Percentiles rank a stretch among this genome's conserved stretches.
phyloP scores from a whole-genome alignment of 92 coral and sea anemone species.

The Siderastrea radians region DNA sequence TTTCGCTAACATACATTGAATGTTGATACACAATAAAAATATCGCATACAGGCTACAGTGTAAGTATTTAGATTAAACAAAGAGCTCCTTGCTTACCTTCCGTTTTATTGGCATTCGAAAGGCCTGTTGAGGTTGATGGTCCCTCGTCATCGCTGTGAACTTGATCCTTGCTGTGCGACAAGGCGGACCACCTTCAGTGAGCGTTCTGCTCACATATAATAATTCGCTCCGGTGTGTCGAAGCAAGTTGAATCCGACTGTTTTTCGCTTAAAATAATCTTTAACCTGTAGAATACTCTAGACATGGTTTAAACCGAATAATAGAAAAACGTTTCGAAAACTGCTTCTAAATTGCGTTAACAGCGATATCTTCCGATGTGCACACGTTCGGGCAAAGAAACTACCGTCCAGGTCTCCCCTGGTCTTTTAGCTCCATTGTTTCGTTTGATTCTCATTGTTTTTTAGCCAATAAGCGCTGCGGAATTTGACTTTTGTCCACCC shows the following conservation, averaged over 20 bases:
- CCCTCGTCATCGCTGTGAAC: constrained; percentile 14
- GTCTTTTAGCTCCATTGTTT: neutral
- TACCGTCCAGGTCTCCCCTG: constrained; percentile 14
- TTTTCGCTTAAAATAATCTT: constrained; percentile 9
- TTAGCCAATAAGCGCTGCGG: constrained; percentile 34
- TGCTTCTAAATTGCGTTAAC: constrained; percentile 26
- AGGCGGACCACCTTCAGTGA: neutral
- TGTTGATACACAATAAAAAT: too few relatives aligned
- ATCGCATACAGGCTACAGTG: too few relatives aligned
- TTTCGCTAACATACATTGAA: too few relatives aligned
- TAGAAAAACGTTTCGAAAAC: constrained; percentile 37
- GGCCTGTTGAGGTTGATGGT: constrained; percentile 38
- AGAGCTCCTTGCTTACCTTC: too few relatives aligned
- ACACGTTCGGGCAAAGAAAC: constrained; percentile 18
- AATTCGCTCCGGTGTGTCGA: constrained; percentile 38
- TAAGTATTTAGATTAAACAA: too few relatives aligned
- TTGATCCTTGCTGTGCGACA: constrained; percentile 50
- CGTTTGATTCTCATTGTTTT: constrained; percentile 26
- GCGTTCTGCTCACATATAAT: constrained; percentile 31
- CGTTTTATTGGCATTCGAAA: constrained; percentile 12
- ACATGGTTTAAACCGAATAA: constrained; percentile 29
- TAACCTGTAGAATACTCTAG: constrained; percentile 32
- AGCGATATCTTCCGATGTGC: constrained; percentile 4
- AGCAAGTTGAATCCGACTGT: constrained; percentile 3
- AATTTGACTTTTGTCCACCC: constrained; percentile 26